Base-by-base conservation (phyloP, 2,888 invertebrate species). In the Phorcus lineatus region DNA sequence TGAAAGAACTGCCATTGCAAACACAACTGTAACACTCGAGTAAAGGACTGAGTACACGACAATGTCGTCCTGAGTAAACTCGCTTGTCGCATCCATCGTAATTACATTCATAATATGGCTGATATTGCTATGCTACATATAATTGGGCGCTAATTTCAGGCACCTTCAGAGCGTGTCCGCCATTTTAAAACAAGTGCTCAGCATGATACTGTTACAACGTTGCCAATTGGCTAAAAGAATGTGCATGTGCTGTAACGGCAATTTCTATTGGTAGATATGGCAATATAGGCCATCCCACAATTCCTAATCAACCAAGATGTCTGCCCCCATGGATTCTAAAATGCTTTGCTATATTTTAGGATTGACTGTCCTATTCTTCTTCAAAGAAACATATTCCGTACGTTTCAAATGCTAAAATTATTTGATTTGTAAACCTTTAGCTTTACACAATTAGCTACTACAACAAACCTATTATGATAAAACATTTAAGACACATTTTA, bases 1-100 rank as follows among this genome's bases (percentile, higher is more conserved):
- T 31, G 92, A 91, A 52, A 92, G 78, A n/a, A 92, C 91, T 62
- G 92, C 92, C 90, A 92, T 90, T 1, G 91, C 92, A 86, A 92
- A 92, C 22, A 90, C 86, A 22, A 92, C 90, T 16, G 92, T 92
- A 36, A 92, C 91, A 74, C 89, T 88, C 22, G 91, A 90, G 81
- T 92, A 92, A 40, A 92, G 83, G 7, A 92, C 86, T 13, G 92
- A 92, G 86, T 91, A 92, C 62, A 92, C 88, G 74, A 92, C 86
- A 79, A 92, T 90, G 83, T 91, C 91, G 82, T 91, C 89, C 76
- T 80, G 76, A 66, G 53, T 79, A 16, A 85, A 67, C 36, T 83
- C 82, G 22, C 80, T 81, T 9, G 66, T 55, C 19, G 79, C 22
- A 53, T 78, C 78, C 81, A 77, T 67, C 22, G 70, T 74, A 24